Conservation (phyloP, 2,888 invertebrate genomes). For the Drosophila anomalata region DNA sequence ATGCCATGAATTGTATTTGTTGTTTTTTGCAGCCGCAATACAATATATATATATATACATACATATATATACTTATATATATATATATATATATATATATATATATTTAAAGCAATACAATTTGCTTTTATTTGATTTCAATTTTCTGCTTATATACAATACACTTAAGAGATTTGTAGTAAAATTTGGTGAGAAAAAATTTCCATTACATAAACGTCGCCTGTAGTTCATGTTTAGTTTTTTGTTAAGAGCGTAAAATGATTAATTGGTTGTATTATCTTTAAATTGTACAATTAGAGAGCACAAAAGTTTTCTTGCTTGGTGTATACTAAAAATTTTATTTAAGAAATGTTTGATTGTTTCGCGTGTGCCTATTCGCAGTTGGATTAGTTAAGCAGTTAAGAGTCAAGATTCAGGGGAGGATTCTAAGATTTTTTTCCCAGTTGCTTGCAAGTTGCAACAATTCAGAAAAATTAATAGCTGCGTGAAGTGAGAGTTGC, state of each 20-base stretch:
- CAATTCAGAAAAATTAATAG: constrained; percentile 18
- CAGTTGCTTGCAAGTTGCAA: constrained; percentile 13
- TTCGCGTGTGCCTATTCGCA: constrained; percentile 57
- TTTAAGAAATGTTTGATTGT: constrained; percentile 73
- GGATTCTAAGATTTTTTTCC: constrained; percentile 36
- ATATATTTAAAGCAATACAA: constrained; percentile 43
- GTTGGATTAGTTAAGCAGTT: constrained; percentile 59
- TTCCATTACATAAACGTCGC: constrained; percentile 63
- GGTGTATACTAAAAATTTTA: constrained; percentile 71
- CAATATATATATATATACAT: constrained; percentile 49
- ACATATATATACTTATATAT: too few relatives aligned
- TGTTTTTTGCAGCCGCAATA: constrained; percentile 24
- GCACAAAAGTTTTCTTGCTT: constrained; percentile 70
- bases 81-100: too few relatives aligned
- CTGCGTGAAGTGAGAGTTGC: constrained; percentile 17
- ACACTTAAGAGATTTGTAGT: constrained; percentile 79
- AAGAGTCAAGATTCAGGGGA: constrained; percentile 52
- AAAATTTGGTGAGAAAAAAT: constrained; percentile 79
- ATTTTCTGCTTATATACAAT: constrained; percentile 65
- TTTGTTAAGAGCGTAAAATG: constrained; percentile 70
- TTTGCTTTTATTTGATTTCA: constrained; percentile 44
- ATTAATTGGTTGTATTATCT: constrained; percentile 61
- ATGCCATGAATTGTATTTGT: constrained; percentile 30
- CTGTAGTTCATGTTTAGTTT: constrained; percentile 48
- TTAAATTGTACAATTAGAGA: constrained; percentile 76